Conservation (phyloP, 2,888 invertebrate species). For the Colostygia pectinataria region DNA sequence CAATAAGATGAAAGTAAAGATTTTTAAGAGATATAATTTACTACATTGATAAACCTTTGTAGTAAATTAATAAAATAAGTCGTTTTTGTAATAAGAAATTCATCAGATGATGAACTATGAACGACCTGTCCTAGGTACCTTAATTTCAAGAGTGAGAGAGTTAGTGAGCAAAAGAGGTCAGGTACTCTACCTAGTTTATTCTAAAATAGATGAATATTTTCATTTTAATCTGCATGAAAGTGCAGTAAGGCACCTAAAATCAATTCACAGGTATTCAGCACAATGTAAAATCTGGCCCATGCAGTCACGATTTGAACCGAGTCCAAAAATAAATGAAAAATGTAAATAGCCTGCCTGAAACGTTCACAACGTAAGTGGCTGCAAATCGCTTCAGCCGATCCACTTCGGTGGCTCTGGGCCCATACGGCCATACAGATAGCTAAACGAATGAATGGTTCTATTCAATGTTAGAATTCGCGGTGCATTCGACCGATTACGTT, state of each 20-base stretch:
- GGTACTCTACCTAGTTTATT: too few species aligned
- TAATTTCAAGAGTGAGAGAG: too few species aligned
- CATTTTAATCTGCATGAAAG: too few species aligned
- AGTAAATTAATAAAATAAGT: too few species aligned
- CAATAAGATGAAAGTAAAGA: too few species aligned
- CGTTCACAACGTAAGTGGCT: constrained; percentile 50
- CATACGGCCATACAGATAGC: constrained; percentile 36
- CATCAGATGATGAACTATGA: too few species aligned
- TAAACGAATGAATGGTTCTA: constrained; percentile 15
- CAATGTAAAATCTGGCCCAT: constrained; percentile 8
- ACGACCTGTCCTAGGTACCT: too few species aligned
- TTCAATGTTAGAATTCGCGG: constrained; percentile 38
- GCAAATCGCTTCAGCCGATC: constrained; percentile 54
- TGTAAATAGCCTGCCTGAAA: constrained; percentile 46
- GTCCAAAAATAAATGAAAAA: constrained; percentile 51
- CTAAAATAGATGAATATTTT: too few species aligned
- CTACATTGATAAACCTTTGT: too few species aligned
- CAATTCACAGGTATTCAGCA: constrained; percentile 6
- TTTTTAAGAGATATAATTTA: too few species aligned
- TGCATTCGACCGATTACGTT: constrained; percentile 43
- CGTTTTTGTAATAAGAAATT: too few species aligned
- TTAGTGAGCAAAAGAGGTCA: too few species aligned
- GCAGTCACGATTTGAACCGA: constrained; percentile 36
- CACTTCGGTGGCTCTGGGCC: constrained; percentile 48
- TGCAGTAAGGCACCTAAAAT: neutral